Conservation (phyloP, 2,797 vertebrate species). For the Nyctalus aviator region DNA sequence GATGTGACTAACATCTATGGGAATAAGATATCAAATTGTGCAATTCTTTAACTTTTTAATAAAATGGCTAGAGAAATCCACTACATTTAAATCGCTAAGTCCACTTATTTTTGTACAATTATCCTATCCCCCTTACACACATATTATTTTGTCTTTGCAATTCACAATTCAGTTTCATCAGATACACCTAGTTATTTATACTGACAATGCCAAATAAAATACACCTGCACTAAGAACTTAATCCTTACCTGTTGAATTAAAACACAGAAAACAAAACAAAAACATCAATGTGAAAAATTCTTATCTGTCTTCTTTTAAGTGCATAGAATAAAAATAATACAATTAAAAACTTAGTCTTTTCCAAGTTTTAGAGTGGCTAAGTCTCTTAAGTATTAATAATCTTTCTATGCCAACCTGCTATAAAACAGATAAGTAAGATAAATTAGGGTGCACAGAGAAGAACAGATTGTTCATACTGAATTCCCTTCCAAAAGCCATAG, state of each 20-base stretch:
- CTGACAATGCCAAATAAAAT: slow-evolving; percentile 8
- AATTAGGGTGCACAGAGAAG: neutral
- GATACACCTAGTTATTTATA: neutral
- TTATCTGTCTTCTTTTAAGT: slow-evolving; percentile 28
- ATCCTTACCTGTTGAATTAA: neutral
- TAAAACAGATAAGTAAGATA: neutral
- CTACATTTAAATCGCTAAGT: neutral
- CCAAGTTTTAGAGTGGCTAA: slow-evolving; percentile 3
- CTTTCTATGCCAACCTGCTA: neutral
- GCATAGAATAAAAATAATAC: neutral
- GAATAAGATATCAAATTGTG: slow-evolving; percentile 6
- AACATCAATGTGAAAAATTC: neutral
- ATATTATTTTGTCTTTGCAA: neutral
- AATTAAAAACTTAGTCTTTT: neutral
- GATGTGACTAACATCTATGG: neutral
- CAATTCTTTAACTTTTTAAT: neutral
- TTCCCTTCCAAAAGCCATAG: neutral
- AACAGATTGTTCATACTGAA: neutral
- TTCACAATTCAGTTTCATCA: slow-evolving; percentile 39
- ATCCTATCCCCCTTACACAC: neutral
- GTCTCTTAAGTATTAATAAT: neutral
- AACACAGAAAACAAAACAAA: neutral
- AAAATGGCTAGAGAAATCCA: neutral
- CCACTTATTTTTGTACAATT: neutral
- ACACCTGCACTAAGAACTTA: slow-evolving; percentile 11